Evolutionary conservation across 1,140 invertebrate species (phyloP).

Genomic region (Drosophila lacertosa): DNA sequence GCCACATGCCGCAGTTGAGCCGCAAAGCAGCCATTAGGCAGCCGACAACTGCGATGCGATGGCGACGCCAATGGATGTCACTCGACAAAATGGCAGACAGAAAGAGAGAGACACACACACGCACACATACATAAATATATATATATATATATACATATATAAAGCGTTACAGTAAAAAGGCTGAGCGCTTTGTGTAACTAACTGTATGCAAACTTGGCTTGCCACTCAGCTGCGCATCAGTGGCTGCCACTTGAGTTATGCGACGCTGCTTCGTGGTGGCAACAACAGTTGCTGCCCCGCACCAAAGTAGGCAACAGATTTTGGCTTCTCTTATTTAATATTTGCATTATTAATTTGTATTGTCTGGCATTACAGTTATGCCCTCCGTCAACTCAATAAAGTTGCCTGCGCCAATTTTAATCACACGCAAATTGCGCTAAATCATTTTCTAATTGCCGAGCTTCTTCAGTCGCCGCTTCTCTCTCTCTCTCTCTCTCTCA

Average conservation of each 20-base stretch:
- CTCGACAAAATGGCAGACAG: conserved; percentile 47
- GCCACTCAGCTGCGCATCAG: conserved; percentile 47
- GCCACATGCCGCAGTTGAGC: conserved; percentile 54
- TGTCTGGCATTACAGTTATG: conserved; percentile 29
- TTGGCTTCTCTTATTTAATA: conserved; percentile 18
- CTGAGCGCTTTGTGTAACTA: conserved; percentile 53
- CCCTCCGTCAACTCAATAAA: conserved; percentile 9
- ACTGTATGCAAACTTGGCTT: conserved; percentile 71
- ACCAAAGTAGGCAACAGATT: conserved; percentile 29
- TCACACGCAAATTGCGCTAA: conserved; percentile 69
- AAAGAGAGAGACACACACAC: neutral
- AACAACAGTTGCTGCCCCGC: neutral
- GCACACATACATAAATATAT: neutral
- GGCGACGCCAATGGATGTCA: conserved; percentile 55
- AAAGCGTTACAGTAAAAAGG: conserved; percentile 61
- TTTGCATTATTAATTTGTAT: conserved; percentile 46
- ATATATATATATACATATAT: neutral
- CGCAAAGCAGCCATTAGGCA: conserved; percentile 76
- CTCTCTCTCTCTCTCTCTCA: no score
- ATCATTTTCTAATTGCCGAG: conserved; percentile 75
- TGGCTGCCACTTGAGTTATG: conserved; percentile 47
- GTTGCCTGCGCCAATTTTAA: conserved; percentile 53
- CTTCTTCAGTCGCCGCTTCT: neutral
- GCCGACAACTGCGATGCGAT: conserved; percentile 54
- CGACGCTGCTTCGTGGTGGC: conserved; percentile 9